These are phyloP conservation scores for Agrochola lychnidis DNA, from an alignment of 2,888 invertebrate genomes.

Conservation along the genomic window DNA sequence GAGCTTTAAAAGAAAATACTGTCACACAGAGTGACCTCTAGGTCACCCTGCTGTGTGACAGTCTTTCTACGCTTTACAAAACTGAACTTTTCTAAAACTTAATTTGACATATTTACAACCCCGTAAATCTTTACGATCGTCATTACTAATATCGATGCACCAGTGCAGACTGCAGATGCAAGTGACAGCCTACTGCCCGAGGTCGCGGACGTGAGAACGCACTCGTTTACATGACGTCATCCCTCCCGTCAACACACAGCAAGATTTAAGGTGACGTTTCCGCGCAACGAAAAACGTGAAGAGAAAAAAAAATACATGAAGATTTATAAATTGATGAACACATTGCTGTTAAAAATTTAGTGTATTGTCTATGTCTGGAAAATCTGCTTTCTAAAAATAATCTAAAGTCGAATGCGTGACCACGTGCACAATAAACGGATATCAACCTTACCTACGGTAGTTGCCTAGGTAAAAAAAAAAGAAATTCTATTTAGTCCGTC, in stretches of 20 bases:
- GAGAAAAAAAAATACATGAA: not conserved
- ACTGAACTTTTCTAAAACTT: not conserved
- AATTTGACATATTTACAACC: not conserved
- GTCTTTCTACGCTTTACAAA: not conserved
- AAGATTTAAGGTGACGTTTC: slow-evolving; percentile 40
- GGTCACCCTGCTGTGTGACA: no score
- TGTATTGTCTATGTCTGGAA: not conserved
- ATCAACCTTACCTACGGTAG: not conserved
- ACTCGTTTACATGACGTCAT: slow-evolving; percentile 57
- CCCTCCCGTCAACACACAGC: slow-evolving; percentile 17
- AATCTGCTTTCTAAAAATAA: not conserved
- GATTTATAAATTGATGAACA: not conserved
- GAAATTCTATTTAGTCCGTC: no score
- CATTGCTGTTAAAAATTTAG: not conserved
- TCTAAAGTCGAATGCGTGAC: not conserved
- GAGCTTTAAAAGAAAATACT: not conserved
- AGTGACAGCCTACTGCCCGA: slow-evolving; percentile 42
- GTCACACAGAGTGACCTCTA: no score
- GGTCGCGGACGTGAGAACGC: slow-evolving; percentile 68
- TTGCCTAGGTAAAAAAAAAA: no score
- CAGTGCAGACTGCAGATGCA: slow-evolving; percentile 34
- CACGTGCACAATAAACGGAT: slow-evolving; percentile 9
- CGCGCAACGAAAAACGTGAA: slow-evolving; percentile 14
- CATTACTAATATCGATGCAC: slow-evolving; percentile 16
- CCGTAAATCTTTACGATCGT: not conserved